phyloP scores from a whole-genome alignment of 2,888 invertebrate species.

The Cephonodes hylas region DNA sequence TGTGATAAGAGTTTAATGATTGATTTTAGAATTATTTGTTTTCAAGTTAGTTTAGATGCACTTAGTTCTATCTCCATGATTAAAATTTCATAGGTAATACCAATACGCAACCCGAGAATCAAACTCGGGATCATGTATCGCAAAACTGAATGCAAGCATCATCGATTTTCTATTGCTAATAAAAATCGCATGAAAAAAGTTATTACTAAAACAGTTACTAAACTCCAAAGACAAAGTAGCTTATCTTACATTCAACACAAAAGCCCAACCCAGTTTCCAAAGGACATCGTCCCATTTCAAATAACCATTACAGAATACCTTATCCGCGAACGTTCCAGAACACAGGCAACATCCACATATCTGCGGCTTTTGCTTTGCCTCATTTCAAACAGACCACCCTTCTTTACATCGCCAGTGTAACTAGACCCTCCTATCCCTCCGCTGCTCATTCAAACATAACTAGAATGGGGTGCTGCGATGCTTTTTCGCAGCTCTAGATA shows the following conservation, averaged over 20 bases:
- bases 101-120: too few species aligned
- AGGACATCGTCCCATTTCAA: slow-evolving; percentile 3
- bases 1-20: too few species aligned
- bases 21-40: too few species aligned
- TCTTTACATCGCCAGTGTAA: slow-evolving; percentile 38
- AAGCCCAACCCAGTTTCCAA: background rate
- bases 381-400: slow-evolving; percentile 27
- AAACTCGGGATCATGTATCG: too few species aligned
- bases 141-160: too few species aligned
- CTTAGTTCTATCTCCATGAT: too few species aligned
- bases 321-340: slow-evolving; percentile 21
- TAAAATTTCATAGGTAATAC: too few species aligned
- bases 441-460: slow-evolving; percentile 21
- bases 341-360: slow-evolving; percentile 18
- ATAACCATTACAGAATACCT: background rate
- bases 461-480: slow-evolving; percentile 41
- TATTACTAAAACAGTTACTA: background rate
- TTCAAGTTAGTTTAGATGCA: too few species aligned
- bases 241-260: background rate
- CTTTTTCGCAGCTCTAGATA: slow-evolving; percentile 54
- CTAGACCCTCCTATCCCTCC: slow-evolving; percentile 33
- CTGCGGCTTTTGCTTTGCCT: slow-evolving; percentile 16
- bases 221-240: background rate
- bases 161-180: too few species aligned
- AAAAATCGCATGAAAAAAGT: background rate